Base-by-base conservation (phyloP, 30 jellyfish, hydroid and myxozoan species). In the Catostylus mosaicus region DNA sequence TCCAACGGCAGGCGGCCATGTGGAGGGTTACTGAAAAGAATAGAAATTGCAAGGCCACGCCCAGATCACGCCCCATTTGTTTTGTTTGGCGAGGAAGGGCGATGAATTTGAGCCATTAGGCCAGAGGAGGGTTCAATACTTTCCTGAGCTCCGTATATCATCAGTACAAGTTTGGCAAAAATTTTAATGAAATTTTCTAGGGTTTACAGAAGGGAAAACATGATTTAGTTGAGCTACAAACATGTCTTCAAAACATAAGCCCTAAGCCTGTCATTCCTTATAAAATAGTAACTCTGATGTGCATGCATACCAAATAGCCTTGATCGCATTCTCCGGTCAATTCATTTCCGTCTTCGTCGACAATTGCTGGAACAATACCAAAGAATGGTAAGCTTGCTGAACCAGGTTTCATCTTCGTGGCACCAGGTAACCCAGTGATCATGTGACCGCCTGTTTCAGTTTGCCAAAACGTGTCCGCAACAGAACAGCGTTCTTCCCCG, bases 401-500 rank as follows among this genome's bases (percentile, higher is more conserved):
- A 37, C 99, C 99, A 26, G 99, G 99, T 50, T 94, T 94, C 99
- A 94, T 94, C 23, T 66, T 63, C 4, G 99, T 94, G 3, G 96
- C 97, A 14, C 99, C 99, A 5, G 99, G 97, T 62, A 94, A 61
- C 51, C 99, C 99, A n/a, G 97, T 89, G 77, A 94, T 94, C 87
- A 94, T 85, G 72, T 94, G 99, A 1, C 99, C 99, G 30, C 99
- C 99, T 2, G 99, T 94, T 65, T 94, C 99, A 27, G 99, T 94
- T 80, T 94, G 99, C 99, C 99, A 94, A 75, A 94, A 94, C 26
- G 99, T 94, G 67, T 94, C 99, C 3, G 84, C 88, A 64, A 94
- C 80, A 24, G 92, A 77, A 66, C 97, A 88, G 27, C 86, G 89
- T 38, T 73, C 96, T 29, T 88, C 90, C 23, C 99, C 99, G 9